phyloP scores from a whole-genome alignment of 2,113 vertebrate species.

The Corythornis madagascariensis region DNA sequence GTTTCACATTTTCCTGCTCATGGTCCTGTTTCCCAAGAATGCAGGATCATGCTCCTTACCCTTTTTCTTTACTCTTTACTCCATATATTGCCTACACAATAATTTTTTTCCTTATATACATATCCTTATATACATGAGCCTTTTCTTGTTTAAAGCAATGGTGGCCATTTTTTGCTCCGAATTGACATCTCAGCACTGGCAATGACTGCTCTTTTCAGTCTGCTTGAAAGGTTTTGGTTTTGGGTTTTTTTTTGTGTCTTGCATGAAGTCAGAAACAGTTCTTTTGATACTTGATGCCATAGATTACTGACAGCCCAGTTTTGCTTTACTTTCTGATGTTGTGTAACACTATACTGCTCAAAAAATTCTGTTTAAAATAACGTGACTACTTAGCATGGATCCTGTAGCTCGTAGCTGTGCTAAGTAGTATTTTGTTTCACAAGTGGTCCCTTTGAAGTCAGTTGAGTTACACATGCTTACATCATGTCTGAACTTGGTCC shows the following conservation, averaged over 20 bases:
- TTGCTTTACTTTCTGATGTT: constrained; percentile 19
- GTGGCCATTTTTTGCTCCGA: not conserved
- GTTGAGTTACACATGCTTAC: constrained; percentile 54
- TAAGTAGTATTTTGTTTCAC: constrained; percentile 54
- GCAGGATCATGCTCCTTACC: not conserved
- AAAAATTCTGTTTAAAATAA: constrained; percentile 11
- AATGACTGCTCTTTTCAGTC: not conserved
- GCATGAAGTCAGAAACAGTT: not conserved
- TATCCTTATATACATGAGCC: not conserved
- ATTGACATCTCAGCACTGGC: not conserved
- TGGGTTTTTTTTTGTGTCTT: not conserved
- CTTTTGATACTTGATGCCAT: not conserved
- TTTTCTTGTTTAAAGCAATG: not conserved
- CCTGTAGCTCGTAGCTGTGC: not conserved
- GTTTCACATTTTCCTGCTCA: not conserved
- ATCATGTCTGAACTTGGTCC: constrained; percentile 57
- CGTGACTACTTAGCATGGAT: not conserved
- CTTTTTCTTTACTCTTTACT: not conserved
- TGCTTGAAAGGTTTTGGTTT: not conserved
- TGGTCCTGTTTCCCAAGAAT: not conserved
- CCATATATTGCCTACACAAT: not conserved
- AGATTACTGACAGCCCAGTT: not conserved
- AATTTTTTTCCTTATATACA: not conserved
- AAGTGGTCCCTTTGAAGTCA: constrained; percentile 54
- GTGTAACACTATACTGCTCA: not conserved